Conservation (phyloP, 2,888 invertebrate species). For the Anaspis maculata region DNA sequence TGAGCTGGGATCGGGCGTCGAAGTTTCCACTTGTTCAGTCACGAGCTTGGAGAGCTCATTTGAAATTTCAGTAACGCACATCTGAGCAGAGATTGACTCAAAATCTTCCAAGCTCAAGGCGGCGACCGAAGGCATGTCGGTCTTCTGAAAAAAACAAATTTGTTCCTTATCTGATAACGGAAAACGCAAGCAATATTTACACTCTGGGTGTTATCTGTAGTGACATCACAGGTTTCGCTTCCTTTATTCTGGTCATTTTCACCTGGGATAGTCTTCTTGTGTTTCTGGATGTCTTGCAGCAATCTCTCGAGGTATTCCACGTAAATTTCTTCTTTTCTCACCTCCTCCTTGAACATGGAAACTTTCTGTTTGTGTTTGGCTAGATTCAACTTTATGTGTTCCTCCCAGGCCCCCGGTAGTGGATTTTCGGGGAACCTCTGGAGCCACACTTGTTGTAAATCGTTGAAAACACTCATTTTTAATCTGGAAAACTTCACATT, state of each 20-base stretch:
- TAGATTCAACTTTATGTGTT: slow-evolving; percentile 84
- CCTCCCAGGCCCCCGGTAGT: slow-evolving; percentile 86
- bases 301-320: slow-evolving; percentile 82
- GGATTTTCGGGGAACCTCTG: slow-evolving; percentile 86
- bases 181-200: slow-evolving; percentile 27
- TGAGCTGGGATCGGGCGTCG: slow-evolving; percentile 48
- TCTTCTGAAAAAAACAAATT: slow-evolving; percentile 18
- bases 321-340: slow-evolving; percentile 85
- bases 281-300: slow-evolving; percentile 77
- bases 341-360: slow-evolving; percentile 68
- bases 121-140: slow-evolving; percentile 12
- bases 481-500: no score
- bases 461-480: slow-evolving; percentile 78
- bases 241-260: no score
- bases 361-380: slow-evolving; percentile 85
- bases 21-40: slow-evolving; percentile 18
- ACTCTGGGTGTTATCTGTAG: slow-evolving; percentile 32
- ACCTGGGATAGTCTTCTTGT: slow-evolving; percentile 52
- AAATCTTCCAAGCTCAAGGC: slow-evolving; percentile 26
- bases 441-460: slow-evolving; percentile 87
- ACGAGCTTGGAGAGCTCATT: slow-evolving; percentile 25
- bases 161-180: not conserved
- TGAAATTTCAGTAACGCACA: slow-evolving; percentile 66
- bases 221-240: no score
- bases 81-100: slow-evolving; percentile 45